Evolutionary conservation across 2,113 vertebrate species (phyloP).

Genomic region (Brachypteracias leptosomus): DNA sequence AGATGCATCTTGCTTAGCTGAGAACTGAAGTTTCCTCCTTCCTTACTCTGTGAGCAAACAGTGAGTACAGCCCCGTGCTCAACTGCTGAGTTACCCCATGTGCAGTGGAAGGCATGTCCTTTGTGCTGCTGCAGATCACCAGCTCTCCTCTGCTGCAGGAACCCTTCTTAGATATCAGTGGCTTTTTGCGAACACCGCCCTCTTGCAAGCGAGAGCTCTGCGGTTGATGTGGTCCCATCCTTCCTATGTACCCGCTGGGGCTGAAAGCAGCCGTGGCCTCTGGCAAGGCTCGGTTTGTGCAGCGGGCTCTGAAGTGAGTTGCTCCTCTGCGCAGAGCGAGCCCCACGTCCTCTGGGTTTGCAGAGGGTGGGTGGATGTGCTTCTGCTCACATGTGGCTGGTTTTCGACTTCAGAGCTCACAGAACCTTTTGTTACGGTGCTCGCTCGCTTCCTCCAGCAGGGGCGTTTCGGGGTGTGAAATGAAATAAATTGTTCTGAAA

Average conservation of each 20-base stretch:
- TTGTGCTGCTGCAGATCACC: neutral
- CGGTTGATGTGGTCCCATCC: accelerated
- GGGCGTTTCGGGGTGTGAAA: neutral
- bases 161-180: neutral
- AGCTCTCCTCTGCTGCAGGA: neutral
- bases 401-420: neutral
- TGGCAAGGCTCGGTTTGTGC: neutral
- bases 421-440: neutral
- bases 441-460: neutral
- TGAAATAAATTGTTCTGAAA: neutral
- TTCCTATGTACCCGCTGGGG: accelerated
- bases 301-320: neutral
- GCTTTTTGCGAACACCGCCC: neutral
- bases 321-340: neutral
- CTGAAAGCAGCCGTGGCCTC: neutral
- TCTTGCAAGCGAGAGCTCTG: neutral
- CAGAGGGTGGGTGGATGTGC: neutral
- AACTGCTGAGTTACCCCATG: neutral
- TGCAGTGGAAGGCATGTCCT: neutral
- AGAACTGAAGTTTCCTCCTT: neutral
- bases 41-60: neutral
- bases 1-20: neutral
- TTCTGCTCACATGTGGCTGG: neutral
- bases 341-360: neutral
- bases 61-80: accelerated